Evolutionary conservation across 2,113 vertebrate species (phyloP).

Genomic region (Forbesichthys agassizii): DNA sequence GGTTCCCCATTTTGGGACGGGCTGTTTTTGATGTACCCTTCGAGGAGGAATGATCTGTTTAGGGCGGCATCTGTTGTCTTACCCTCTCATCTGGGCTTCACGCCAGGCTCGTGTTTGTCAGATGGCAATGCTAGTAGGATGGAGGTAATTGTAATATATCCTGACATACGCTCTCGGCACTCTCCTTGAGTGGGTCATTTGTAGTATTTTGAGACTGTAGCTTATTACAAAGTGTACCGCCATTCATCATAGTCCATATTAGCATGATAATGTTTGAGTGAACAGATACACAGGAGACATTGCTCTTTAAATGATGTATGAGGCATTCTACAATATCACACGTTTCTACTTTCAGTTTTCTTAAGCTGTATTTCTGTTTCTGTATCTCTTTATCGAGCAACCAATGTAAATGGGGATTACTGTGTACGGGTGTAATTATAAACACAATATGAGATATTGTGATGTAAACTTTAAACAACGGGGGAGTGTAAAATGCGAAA

Average conservation of each 20-base stretch:
- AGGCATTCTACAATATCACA: background rate
- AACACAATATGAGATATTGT: too few species aligned
- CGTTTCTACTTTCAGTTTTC: background rate
- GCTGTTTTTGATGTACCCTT: slow-evolving; percentile 35
- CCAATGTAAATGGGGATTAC: background rate
- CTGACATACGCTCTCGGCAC: slow-evolving; percentile 42
- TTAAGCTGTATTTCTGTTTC: background rate
- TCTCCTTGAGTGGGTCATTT: slow-evolving; percentile 59
- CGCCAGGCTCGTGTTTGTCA: slow-evolving; percentile 68
- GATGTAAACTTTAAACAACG: too few species aligned
- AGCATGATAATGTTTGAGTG: slow-evolving; percentile 18
- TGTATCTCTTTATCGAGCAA: background rate
- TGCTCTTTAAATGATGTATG: slow-evolving; percentile 14
- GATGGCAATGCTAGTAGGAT: slow-evolving; percentile 63
- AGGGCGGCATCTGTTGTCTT: slow-evolving; percentile 71
- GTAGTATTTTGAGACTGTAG: slow-evolving; percentile 45
- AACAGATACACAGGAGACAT: slow-evolving; percentile 9
- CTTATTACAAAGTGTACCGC: slow-evolving; percentile 36
- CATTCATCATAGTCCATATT: slow-evolving; percentile 43
- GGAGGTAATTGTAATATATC: slow-evolving; percentile 57
- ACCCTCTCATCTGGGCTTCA: slow-evolving; percentile 53
- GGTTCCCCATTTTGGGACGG: slow-evolving; percentile 28
- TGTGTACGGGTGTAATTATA: too few species aligned
- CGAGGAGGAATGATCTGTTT: slow-evolving; percentile 47
- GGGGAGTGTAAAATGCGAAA: slow-evolving; percentile 37